Evolutionary conservation across 2,888 invertebrate genomes (phyloP), one percentile per base, ranked within the genome.

Genomic region (Catocala fraxini): DNA sequence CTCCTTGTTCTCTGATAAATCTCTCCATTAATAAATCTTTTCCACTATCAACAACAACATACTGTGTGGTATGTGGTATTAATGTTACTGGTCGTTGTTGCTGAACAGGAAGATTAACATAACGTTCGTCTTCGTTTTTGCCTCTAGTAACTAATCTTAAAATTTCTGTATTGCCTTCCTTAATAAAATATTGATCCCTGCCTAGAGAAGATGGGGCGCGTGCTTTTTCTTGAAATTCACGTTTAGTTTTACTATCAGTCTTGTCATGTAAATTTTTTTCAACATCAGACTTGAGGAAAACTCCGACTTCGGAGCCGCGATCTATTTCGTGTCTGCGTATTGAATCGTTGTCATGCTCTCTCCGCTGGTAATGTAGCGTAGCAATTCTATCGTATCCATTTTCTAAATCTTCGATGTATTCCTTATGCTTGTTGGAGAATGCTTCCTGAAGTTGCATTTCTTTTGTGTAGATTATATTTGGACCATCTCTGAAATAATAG

Each of bases 111-210:
- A 96, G 89, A 79, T 96, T 95, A 6, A 95, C 94, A 77, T 96
- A 95, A 39, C 95, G 94, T 72, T 96, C 95, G 69, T 96, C 96
- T 70, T 96, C 96, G 57, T 95, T 94, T 67, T 96, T 95, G 11
- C 96, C 97, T 79, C 97, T 95, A 0, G 97, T 97, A 55, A 97
- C 96, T 55, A 98, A 89, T 68, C 97, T 95, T 54, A 98, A 89
- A 65, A 98, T 97, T 93, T 98, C 98, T 0, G 97, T 96, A 80
- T 97, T 97, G 0, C 98, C 98, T 80, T 98, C 97, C 81, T 97
- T 96, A 47, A 97, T 97, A 80, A 97, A 98, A 79, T 96, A 96
- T 79, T 97, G 97, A 82, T 97, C 96, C 64, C 97, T 93, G 55
- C 95, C 94, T 53, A 91, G 89, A 67, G 93, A 84, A 73, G 93